phyloP scores from a whole-genome alignment of 2,888 invertebrate species.

The Dicyrtomina minuta region DNA sequence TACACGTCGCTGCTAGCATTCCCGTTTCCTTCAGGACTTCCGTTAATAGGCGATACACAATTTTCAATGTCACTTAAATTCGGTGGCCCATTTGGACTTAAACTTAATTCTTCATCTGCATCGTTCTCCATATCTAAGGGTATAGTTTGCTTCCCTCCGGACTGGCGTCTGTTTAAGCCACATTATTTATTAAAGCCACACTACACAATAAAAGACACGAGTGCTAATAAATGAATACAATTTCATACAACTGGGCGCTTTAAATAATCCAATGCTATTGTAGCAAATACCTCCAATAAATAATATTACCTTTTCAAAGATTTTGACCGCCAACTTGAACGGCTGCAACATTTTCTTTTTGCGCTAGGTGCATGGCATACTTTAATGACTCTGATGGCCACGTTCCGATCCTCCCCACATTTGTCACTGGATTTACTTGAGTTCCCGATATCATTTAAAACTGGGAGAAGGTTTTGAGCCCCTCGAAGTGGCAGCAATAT shows the following conservation, averaged over 20 bases:
- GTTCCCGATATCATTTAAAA: slow-evolving; percentile 35
- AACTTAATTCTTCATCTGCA: slow-evolving; percentile 52
- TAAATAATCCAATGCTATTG: not conserved
- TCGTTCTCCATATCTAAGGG: slow-evolving; percentile 48
- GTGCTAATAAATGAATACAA: not conserved
- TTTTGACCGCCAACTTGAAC: slow-evolving; percentile 13
- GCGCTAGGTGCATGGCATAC: slow-evolving; percentile 16
- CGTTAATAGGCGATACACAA: no score
- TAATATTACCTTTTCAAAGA: slow-evolving; percentile 18
- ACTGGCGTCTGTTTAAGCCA: slow-evolving; percentile 32
- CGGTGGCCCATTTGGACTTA: slow-evolving; percentile 46
- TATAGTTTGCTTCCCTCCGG: slow-evolving; percentile 43
- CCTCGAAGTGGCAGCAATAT: slow-evolving; percentile 40
- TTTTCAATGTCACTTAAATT: slow-evolving; percentile 33
- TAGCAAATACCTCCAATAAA: not conserved
- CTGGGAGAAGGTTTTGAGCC: slow-evolving; percentile 40
- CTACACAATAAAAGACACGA: no score
- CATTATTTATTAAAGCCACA: not conserved
- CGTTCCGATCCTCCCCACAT: slow-evolving; percentile 1
- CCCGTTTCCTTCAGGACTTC: no score
- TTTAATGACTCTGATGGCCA: slow-evolving; percentile 24
- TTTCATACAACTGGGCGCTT: not conserved
- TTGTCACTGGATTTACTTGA: slow-evolving; percentile 25
- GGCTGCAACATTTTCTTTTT: slow-evolving; percentile 28
- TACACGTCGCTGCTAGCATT: slow-evolving; percentile 24